phyloP scores from a whole-genome alignment of 2,113 vertebrate species.

The Urocolius indicus region DNA sequence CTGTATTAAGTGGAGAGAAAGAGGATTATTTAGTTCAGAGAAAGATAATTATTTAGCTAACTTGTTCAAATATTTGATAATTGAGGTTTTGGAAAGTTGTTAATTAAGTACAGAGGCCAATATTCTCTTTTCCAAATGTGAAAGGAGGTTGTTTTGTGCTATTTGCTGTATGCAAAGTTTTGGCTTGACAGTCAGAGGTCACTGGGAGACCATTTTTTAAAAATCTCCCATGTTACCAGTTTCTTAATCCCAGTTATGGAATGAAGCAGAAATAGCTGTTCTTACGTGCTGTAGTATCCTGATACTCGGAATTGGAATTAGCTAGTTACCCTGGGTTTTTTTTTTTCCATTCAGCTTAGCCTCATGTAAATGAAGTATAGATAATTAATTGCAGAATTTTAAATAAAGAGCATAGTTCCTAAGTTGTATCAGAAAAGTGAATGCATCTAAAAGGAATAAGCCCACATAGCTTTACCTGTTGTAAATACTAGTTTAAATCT shows the following conservation, averaged over 20 bases:
- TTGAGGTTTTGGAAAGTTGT: slow-evolving; percentile 37
- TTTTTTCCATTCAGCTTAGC: neutral
- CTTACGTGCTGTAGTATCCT: neutral
- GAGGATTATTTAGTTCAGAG: neutral
- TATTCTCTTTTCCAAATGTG: neutral
- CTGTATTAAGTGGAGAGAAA: neutral
- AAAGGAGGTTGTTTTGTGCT: neutral
- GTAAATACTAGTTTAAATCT: neutral
- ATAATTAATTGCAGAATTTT: neutral
- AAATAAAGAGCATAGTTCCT: neutral
- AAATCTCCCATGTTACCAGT: neutral
- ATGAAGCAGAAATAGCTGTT: neutral
- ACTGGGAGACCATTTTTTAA: neutral
- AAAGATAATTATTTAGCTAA: slow-evolving; percentile 12
- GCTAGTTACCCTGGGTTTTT: fast-evolving
- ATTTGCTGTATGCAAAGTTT: neutral
- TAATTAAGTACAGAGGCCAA: slow-evolving; percentile 22
- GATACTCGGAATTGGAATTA: neutral
- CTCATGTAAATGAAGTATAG: neutral
- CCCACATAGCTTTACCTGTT: neutral
- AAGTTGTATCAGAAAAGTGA: neutral
- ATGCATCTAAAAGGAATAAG: neutral
- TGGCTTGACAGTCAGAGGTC: neutral
- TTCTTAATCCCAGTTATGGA: neutral
- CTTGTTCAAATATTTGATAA: slow-evolving; percentile 47